These are phyloP conservation scores for Drosophila incognita DNA, from an alignment of 2,888 invertebrate species.

Conservation along the genomic window DNA sequence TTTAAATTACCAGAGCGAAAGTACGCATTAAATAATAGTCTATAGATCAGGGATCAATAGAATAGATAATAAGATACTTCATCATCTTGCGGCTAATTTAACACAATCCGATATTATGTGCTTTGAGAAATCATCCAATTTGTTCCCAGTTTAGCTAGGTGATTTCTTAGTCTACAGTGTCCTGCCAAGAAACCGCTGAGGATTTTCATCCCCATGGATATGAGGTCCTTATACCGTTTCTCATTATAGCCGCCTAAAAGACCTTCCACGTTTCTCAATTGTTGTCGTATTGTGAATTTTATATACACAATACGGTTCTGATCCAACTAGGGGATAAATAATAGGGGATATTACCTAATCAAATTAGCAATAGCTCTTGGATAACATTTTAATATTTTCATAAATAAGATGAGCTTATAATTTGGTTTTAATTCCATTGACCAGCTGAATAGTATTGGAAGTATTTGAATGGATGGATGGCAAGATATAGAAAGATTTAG, in stretches of 20 bases:
- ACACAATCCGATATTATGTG: background rate
- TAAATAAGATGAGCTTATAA: background rate
- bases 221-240: too few species aligned
- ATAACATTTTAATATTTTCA: background rate
- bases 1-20: too few species aligned
- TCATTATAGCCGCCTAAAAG: too few species aligned
- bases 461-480: too few species aligned
- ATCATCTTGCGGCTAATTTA: background rate
- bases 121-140: background rate
- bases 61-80: background rate
- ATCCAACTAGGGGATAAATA: too few species aligned
- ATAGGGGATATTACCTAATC: background rate
- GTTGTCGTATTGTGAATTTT: too few species aligned
- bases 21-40: too few species aligned
- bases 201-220: background rate
- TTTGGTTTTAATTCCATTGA: background rate
- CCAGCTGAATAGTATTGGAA: background rate
- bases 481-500: background rate
- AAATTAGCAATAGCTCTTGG: background rate
- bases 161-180: background rate
- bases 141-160: background rate
- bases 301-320: too few species aligned
- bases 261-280: too few species aligned
- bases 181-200: background rate
- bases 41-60: background rate